Base-by-base conservation (phyloP, 2,113 vertebrate species). In the Sardina pilchardus region DNA sequence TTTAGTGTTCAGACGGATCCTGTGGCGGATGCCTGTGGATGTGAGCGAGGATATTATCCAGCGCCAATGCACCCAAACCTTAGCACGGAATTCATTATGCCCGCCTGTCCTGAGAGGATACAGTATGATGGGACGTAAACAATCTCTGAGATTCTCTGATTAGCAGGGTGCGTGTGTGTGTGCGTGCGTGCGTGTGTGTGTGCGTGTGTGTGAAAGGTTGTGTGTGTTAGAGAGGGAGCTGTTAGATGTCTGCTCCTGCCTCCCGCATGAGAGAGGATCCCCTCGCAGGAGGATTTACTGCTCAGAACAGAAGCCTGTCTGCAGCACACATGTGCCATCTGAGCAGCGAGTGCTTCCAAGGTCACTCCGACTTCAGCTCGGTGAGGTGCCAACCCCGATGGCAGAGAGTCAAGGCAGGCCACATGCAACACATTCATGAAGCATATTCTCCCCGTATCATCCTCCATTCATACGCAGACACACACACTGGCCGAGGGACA, bases 251-350 rank as follows among this genome's bases (percentile, higher is more conserved):
- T 78, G 12, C 14, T 78, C 71, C 71, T 36, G 34, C 14, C 36
- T 78, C 14, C 30, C 17, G 71, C 30, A 78, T 34, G 30, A 8
- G n/a, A 81, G 39, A 4, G 47, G 85, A 86, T 84, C 81, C 75
- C 87, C 82, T 89, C 89, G 88, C 34, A n/a, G 39, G 8, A 85
- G 43, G 89, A 92, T 93, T 92, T 92, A 91, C 90, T 90, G 88
- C 90, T 91, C 86, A 82, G 30, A 7, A 81, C 86, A 81, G 30
- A 7, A 81, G 84, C 48, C 50, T 42, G 19, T 88, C 87, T 87
- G 87, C 24, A 26, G 30, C 16, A 43, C 82, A 42, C 12, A 56
- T 84, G 82, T 21, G 44, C 36, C 42, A 81, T 45, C 59, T 81
- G 87, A 44, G 44, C 42, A 82, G 56, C 4, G 34, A 83, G n/a